These are phyloP conservation scores for Poecilia latipinna DNA, from an alignment of 2,113 vertebrate genomes.

Conservation along the genomic window DNA sequence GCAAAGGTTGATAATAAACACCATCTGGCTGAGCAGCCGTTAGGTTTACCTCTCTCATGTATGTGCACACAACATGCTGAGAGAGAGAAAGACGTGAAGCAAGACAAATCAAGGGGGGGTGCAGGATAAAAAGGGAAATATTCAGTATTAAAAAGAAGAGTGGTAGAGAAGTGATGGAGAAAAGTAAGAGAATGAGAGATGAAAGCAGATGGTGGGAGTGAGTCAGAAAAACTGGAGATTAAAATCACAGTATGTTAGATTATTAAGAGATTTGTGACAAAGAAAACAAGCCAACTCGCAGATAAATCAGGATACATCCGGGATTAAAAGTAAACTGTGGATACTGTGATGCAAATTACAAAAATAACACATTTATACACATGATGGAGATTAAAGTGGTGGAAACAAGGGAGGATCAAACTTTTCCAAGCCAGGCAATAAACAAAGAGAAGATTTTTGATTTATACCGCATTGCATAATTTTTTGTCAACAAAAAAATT, in stretches of 20 bases:
- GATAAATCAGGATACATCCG: background rate
- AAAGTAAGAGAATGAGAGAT: background rate
- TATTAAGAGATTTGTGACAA: constrained; percentile 18
- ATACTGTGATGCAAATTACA: background rate
- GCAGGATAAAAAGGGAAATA: background rate
- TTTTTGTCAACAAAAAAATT: too few species aligned
- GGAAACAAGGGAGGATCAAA: background rate
- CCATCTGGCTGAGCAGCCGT: constrained; percentile 82
- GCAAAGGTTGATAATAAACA: constrained; percentile 68
- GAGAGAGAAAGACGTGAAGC: constrained; percentile 12
- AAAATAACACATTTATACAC: background rate
- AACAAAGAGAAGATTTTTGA: background rate
- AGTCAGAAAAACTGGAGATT: constrained; percentile 14
- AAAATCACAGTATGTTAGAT: constrained; percentile 1
- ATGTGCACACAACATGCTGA: constrained; percentile 38
- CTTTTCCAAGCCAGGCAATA: too few species aligned
- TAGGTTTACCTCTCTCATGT: constrained; percentile 62
- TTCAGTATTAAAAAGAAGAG: background rate
- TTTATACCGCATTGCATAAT: background rate
- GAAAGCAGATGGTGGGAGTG: constrained; percentile 38
- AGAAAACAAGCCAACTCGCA: background rate
- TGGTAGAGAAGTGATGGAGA: background rate
- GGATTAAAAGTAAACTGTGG: background rate
- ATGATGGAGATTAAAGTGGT: background rate
- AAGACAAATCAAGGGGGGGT: background rate